Evolutionary conservation across 2,113 vertebrate genomes (phyloP).

Genomic region (Cisticola juncidis): DNA sequence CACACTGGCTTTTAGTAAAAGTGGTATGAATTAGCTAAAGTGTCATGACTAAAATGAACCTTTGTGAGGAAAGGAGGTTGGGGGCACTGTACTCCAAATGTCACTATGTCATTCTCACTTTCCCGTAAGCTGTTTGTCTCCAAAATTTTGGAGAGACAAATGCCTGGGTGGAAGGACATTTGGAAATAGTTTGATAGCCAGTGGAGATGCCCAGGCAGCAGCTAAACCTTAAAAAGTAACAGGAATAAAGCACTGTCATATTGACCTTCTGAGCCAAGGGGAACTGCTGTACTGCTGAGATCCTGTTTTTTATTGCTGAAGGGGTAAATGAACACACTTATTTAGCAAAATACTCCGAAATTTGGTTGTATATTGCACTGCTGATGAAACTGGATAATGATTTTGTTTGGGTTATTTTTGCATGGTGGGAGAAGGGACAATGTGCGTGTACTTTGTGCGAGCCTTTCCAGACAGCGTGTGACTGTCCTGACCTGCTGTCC

Average conservation of each 20-base stretch:
- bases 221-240: background rate
- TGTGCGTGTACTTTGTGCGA: background rate
- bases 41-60: background rate
- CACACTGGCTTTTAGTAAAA: background rate
- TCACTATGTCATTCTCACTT: background rate
- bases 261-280: background rate
- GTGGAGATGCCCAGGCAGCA: background rate
- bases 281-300: background rate
- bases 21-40: background rate
- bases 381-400: background rate
- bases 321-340: background rate
- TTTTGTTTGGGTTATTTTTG: background rate
- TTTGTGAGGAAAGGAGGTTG: background rate
- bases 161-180: background rate
- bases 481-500: background rate
- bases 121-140: background rate
- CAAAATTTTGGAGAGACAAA: background rate
- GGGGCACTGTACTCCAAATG: background rate
- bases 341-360: background rate
- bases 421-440: rapidly evolving
- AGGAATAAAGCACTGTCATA: background rate
- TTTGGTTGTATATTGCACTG: background rate
- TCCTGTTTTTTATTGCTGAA: background rate
- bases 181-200: background rate
- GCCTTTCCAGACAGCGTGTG: background rate